Evolutionary conservation across 2,888 invertebrate genomes (phyloP), one percentile per base, ranked within the genome.

Genomic region (Chloromyia formosa): DNA sequence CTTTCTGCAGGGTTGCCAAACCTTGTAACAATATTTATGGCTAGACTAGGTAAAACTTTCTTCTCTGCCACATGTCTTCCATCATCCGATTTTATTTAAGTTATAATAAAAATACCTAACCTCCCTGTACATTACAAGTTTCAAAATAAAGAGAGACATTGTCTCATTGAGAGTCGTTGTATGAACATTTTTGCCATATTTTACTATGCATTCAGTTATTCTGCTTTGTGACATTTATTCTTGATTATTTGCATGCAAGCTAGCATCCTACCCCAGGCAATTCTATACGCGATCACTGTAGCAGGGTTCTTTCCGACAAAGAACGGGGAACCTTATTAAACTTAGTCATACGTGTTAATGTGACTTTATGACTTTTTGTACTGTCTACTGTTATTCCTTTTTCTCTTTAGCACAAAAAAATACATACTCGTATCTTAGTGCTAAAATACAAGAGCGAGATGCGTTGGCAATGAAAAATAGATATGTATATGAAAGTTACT

Each of bases 271-370:
- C 12, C 5, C n/a, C n/a, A 27, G 27, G 23, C 61, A 18, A 56
- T 56, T 56, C 20, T 18, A 61, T 61, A 14, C 62, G 62, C 23
- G 49, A 49, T 49, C 49, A 49, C 49, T 49, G 1, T 49, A 3
- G 27, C 27, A 7, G 7, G 27, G 35, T 20, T 16, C 62, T 40
- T 42, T 40, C 42, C 20, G 5, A 76, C 66, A 53, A 74, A 76
- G 76, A 75, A 73, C 64, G 64, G 16, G n/a, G 35, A 73, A 49
- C 42, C 62, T 76, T 76, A 76, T 76, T 76, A 71, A 77, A 77
- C 80, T 83, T 82, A 82, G 81, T 83, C 83, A 82, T 83, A 83
- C 83, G 83, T 83, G 83, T 83, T 83, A 83, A 83, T 83, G 82
- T 83, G 83, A 83, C 83, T 83, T 83, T 83, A 83, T 83, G 83